phyloP scores from a whole-genome alignment of 2,113 vertebrate genomes.

The Sinosuthora webbiana region DNA sequence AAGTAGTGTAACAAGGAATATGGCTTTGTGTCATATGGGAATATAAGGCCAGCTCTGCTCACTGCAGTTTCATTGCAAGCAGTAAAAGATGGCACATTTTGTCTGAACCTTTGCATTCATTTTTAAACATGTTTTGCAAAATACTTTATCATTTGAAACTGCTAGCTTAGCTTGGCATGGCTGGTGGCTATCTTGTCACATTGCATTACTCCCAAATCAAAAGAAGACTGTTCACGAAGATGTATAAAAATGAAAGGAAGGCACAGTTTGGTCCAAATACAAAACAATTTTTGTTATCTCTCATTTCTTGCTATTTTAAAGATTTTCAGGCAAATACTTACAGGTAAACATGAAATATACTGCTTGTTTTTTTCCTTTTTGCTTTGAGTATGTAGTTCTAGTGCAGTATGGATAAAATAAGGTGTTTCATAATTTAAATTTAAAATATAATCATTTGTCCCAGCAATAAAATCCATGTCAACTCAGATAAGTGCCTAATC shows the following conservation, averaged over 20 bases:
- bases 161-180: background rate
- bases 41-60: background rate
- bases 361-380: background rate
- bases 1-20: background rate
- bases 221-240: background rate
- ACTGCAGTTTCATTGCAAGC: background rate
- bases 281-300: background rate
- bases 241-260: background rate
- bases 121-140: background rate
- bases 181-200: slow-evolving; percentile 27
- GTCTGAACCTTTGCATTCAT: background rate
- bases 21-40: background rate
- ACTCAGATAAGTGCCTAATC: background rate
- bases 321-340: background rate
- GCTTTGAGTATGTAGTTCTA: background rate
- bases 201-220: background rate
- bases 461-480: background rate
- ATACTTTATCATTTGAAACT: background rate
- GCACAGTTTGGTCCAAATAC: background rate
- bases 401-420: background rate
- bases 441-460: background rate
- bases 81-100: background rate
- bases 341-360: background rate
- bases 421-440: background rate
- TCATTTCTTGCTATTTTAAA: background rate